Percentiles rank a stretch among this genome's conserved stretches.
These are phyloP conservation scores for Allobates femoralis DNA, from an alignment of 2,797 vertebrate genomes.

Conservation along the genomic window DNA sequence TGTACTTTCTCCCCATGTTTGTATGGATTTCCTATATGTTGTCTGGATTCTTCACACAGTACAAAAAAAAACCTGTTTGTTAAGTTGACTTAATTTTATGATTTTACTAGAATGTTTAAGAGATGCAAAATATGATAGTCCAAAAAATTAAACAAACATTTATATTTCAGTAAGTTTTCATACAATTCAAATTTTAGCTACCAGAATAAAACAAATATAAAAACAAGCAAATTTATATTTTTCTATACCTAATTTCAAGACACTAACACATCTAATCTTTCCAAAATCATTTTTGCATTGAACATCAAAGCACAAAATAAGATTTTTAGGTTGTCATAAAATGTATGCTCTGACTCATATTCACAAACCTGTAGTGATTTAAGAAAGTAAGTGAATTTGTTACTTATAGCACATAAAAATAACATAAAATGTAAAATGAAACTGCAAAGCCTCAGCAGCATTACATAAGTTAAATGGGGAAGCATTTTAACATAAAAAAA, in stretches of 20 bases:
- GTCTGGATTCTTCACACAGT: no score
- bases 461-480: constrained; percentile 30
- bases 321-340: constrained; percentile 11
- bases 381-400: constrained; percentile 28
- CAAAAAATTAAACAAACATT: not conserved
- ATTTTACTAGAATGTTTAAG: no score
- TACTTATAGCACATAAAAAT: constrained; percentile 43
- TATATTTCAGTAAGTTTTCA: not conserved
- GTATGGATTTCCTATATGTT: no score
- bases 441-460: not conserved
- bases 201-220: not conserved
- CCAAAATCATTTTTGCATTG: not conserved
- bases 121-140: no score
- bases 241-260: not conserved
- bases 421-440: constrained; percentile 37
- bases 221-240: not conserved
- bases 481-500: constrained; percentile 30
- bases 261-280: not conserved
- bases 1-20: no score
- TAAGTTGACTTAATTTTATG: no score
- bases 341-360: constrained; percentile 12
- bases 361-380: constrained; percentile 35
- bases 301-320: constrained; percentile 21
- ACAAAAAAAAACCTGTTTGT: no score
- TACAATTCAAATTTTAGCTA: not conserved